Evolutionary conservation across 2,797 vertebrate genomes (phyloP).

Genomic region (Acanthopagrus latus): DNA sequence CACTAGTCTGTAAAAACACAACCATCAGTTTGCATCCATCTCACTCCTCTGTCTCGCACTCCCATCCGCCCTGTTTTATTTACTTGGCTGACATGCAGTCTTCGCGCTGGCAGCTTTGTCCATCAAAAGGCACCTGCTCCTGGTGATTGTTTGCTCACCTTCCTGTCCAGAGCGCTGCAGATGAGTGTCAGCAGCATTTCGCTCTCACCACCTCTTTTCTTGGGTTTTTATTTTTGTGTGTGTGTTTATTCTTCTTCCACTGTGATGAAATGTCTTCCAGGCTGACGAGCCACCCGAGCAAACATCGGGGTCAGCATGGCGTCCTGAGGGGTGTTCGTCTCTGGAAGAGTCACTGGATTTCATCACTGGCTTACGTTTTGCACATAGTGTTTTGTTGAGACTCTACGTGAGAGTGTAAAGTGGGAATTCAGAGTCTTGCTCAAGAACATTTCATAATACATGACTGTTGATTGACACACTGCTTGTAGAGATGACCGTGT

Average conservation of each 20-base stretch:
- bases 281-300: slow-evolving; percentile 35
- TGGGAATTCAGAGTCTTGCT: slow-evolving; percentile 41
- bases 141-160: slow-evolving; percentile 81
- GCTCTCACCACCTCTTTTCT: slow-evolving; percentile 50
- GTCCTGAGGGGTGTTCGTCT: slow-evolving; percentile 23
- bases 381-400: background rate
- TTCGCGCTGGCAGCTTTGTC: slow-evolving; percentile 78
- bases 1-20: slow-evolving; percentile 41
- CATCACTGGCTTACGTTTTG: background rate
- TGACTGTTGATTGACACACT: slow-evolving; percentile 31
- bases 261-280: slow-evolving; percentile 59
- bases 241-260: slow-evolving; percentile 12
- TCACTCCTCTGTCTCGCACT: slow-evolving; percentile 24
- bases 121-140: slow-evolving; percentile 83
- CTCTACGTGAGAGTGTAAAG: background rate
- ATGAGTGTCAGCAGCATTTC: slow-evolving; percentile 70
- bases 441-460: slow-evolving; percentile 25
- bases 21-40: slow-evolving; percentile 64
- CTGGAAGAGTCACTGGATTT: slow-evolving; percentile 21
- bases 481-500: background rate
- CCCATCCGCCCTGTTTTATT: slow-evolving; percentile 55
- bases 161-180: slow-evolving; percentile 71
- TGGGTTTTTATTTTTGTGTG: slow-evolving; percentile 43
- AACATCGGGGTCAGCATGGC: slow-evolving; percentile 38
- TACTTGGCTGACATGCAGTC: slow-evolving; percentile 75